Base-by-base conservation (phyloP, 2,797 vertebrate genomes). In the Ptychadena robeensis region DNA sequence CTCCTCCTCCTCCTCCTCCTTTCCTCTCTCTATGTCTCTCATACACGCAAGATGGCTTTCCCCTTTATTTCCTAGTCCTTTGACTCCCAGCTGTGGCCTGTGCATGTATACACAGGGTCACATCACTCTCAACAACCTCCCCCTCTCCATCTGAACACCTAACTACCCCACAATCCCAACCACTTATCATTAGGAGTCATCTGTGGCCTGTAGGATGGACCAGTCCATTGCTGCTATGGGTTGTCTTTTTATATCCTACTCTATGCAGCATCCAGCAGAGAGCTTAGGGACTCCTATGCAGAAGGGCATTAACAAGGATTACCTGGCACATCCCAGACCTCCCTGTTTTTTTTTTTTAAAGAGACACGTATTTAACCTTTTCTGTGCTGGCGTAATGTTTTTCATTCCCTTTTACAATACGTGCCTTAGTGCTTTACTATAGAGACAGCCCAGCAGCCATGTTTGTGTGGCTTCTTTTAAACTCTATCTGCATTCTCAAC, bases 251-350 rank as follows among this genome's bases (percentile, higher is more conserved):
- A 86, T 76, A 79, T 67, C 86, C 76, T 35, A 72, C 64, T 28
- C 66, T 87, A 25, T 70, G 79, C 85, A 27, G 81, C 89, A 70
- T 48, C 92, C 93, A 93, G 92, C 93, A 38, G 90, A 89, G 88
- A 90, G 91, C 91, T 90, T 73, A 48, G 90, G 81, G 88, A 91
- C 92, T 91, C 90, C 89, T 87, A 85, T 85, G 89, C 94, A 88
- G 92, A 91, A 86, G 87, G 92, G 93, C 90, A 95, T 94, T 93
- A 94, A 91, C 77, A 85, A 88, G 88, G 93, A 95, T 94, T 95
- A 94, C 92, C 93, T 89, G 90, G 89, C 90, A 88, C 89, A 90
- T 92, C 88, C 90, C 88, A 85, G 75, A 75, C 82, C 30, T 53
- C 28, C 14, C 65, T 35, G 44, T 48, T 73, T 87, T 86, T 30